These are phyloP conservation scores for Bilobella aurantiaca DNA, from an alignment of 1,140 invertebrate species.

Conservation along the genomic window DNA sequence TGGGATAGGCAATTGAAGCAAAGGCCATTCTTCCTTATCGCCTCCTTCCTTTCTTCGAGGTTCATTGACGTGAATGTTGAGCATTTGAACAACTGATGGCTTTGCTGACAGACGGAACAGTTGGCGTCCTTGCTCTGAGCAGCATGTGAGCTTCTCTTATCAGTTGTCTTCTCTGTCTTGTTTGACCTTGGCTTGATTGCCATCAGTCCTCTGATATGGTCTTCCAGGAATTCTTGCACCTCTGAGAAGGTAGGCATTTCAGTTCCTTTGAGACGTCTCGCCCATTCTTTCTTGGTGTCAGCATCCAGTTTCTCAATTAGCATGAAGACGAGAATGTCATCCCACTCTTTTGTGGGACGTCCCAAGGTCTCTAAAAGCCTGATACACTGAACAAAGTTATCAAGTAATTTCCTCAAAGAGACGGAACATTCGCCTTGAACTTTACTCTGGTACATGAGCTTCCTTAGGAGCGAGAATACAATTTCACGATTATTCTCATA, in stretches of 20 bases:
- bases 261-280: background rate
- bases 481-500: background rate
- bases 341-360: background rate
- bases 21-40: background rate
- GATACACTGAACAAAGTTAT: background rate
- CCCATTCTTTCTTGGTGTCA: constrained; percentile 8
- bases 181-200: background rate
- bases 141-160: background rate
- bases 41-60: background rate
- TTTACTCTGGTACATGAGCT: background rate
- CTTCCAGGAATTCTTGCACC: background rate
- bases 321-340: background rate
- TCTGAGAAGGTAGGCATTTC: background rate
- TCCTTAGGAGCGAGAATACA: background rate
- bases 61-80: background rate
- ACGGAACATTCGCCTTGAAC: background rate
- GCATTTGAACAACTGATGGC: background rate
- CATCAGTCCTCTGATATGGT: background rate
- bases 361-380: background rate
- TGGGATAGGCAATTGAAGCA: background rate
- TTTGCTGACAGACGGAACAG: background rate
- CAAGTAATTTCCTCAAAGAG: background rate
- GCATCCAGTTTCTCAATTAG: constrained; percentile 10
- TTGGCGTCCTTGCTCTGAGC: background rate
- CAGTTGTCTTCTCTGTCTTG: background rate